phyloP scores from a whole-genome alignment of 2,113 vertebrate genomes.

The Petrocephalus microphthalmus region DNA sequence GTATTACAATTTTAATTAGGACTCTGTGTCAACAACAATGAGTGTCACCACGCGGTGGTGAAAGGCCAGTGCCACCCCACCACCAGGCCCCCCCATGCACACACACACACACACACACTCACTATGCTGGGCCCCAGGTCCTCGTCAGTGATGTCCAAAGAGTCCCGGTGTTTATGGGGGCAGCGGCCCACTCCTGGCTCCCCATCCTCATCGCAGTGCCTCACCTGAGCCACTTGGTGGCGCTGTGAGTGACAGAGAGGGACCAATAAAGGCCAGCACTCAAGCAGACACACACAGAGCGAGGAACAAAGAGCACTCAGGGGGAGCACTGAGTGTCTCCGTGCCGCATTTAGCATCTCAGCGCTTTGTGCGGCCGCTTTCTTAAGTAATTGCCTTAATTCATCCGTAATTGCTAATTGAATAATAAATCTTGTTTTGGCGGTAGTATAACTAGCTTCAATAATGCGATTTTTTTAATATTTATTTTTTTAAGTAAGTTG shows the following conservation, averaged over 20 bases:
- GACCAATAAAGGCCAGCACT: background rate
- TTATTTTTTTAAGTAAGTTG: background rate
- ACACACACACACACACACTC: slow-evolving; percentile 29
- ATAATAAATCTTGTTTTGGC: background rate
- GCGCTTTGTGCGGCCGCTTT: background rate
- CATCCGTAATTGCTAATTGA: background rate
- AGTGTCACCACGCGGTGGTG: background rate
- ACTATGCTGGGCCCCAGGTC: slow-evolving; percentile 62
- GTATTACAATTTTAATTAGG: background rate
- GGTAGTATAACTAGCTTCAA: background rate
- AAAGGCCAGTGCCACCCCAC: background rate
- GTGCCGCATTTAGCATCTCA: background rate
- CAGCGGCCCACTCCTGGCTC: slow-evolving; percentile 49
- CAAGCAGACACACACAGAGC: background rate
- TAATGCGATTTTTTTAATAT: background rate
- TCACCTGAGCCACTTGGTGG: slow-evolving; percentile 60
- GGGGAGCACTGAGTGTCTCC: background rate
- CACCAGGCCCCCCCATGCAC: background rate
- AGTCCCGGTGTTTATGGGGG: slow-evolving; percentile 49
- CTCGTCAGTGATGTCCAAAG: slow-evolving; percentile 59
- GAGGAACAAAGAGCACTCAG: background rate
- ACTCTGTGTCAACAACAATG: background rate
- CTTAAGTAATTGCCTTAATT: background rate
- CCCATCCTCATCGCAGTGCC: slow-evolving; percentile 47
- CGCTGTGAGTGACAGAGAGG: slow-evolving; percentile 43